Evolutionary conservation across 2,113 vertebrate species (phyloP), one percentile per base, ranked within the genome.

Genomic region (Phycodurus eques): DNA sequence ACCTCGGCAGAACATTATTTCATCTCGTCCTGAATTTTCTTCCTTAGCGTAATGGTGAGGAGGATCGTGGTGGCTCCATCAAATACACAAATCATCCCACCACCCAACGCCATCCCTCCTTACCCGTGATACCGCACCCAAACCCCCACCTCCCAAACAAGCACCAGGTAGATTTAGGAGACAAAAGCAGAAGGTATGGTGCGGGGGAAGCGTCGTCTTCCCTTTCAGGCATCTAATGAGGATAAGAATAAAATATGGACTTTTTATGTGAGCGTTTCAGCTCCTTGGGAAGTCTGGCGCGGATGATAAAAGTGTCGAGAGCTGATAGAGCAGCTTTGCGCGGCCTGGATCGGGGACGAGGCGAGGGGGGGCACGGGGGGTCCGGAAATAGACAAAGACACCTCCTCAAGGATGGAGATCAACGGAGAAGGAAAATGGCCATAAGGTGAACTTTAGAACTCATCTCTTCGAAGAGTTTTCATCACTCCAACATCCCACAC

Each of bases 101-200:
- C 61, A 10, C 35, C 35, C 33, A 20, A 43, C 1, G 5, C 12
- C 22, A 57, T 22, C n/a, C 4, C 20, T 54, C 4, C 20, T n/a
- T n/a, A 56, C 27, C 27, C 27, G 22, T 22, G 20, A 27, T 57
- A 27, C 5, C 9, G 46, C 46, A 10, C 46, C 46, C 56, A 17
- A n/a, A 9, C 8, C 62, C 39, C 10, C 17, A 20, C 20, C 4
- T 35, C 17, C 42, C 11, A 44, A 42, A 12, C 39, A 20, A 20
- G 4, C 62, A 3, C 20, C 62, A 86, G 87, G 85, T 73, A 84
- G 81, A 89, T 91, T 91, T 88, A 89, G 77, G 74, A 85, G 89
- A 87, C 82, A 88, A 85, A 83, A 76, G 47, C 68, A 79, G 80
- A 67, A 20, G 72, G 72, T 72, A 74, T 79, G 78, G 76, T 10